Evolutionary conservation across 2,797 vertebrate species (phyloP), one percentile per base, ranked within the genome.

Genomic region (Tangara arthus): DNA sequence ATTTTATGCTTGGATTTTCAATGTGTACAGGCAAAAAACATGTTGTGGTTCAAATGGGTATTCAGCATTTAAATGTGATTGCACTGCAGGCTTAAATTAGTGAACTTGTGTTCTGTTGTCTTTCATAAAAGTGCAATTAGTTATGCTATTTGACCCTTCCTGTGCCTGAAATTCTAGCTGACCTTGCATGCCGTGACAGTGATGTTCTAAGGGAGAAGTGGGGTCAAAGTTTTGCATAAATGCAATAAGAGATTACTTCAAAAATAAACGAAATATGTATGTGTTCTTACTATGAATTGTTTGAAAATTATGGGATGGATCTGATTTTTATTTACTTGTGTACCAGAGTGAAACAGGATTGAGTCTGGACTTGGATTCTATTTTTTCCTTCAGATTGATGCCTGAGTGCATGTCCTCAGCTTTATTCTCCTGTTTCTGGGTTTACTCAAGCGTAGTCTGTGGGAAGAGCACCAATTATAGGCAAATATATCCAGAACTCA

Each of bases 121-220:
- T 82, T 95, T 87, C 71, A 80, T 57, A 71, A 82, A 95, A 95
- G 57, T 92, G 47, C 57, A 80, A 85, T 82, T 95, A 92, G 81
- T 52, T 78, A 55, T n/a, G 79, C 82, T 88, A 92, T 82, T 78
- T 93, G 90, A 93, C 65, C 57, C 76, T 81, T 93, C 87, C 72
- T 61, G 61, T 89, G 50, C 30, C 68, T 80, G 91, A 93, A 95
- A 97, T 89, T 75, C 69, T 94, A 89, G 53, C 64, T 85, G 78
- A 85, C 72, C 80, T 86, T 87, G 26, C 66, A 52, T 66, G 50
- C 15, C 32, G 24, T 34, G 28, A 55, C 71, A 95, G 37, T 44
- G 59, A 85, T 71, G 42, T 75, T 90, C 89, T 82, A 71, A 66
- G 30, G 37, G 35, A 92, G 46, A 93, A 89, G 20, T 5, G 8